These are phyloP conservation scores for Xanthia togata DNA, from an alignment of 2,888 invertebrate species.

Conservation along the genomic window DNA sequence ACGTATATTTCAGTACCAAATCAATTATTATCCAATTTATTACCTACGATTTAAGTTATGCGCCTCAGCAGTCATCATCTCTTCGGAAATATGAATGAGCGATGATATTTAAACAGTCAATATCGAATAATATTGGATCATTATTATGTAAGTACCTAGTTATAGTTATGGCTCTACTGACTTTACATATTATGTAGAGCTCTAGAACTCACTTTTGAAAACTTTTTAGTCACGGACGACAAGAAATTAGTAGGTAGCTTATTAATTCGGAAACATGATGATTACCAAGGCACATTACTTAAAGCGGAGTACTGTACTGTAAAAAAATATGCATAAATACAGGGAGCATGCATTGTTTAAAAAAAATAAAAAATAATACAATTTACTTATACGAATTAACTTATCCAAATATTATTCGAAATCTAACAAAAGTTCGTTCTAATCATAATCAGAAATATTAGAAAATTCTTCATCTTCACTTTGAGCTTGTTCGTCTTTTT, in stretches of 20 bases:
- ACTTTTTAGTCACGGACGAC: neutral
- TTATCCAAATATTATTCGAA: neutral
- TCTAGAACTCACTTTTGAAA: neutral
- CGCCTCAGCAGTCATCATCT: neutral
- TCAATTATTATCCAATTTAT: no score
- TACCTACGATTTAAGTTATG: neutral
- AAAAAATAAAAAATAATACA: no score
- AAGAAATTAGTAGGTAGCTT: neutral
- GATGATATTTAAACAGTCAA: no score
- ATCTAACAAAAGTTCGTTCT: neutral
- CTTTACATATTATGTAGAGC: neutral
- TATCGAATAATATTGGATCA: neutral
- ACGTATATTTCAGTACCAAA: neutral
- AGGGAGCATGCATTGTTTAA: neutral
- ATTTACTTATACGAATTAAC: no score
- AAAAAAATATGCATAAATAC: neutral
- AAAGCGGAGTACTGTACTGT: neutral
- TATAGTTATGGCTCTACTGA: neutral
- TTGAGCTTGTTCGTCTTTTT: neutral
- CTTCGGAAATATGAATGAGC: neutral
- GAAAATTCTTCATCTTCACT: constrained; percentile 26
- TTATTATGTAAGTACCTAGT: neutral
- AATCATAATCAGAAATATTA: constrained; percentile 24
- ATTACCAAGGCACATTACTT: neutral
- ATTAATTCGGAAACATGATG: neutral